Conservation (phyloP, 2,113 vertebrate genomes). For the Isichthys henryi region DNA sequence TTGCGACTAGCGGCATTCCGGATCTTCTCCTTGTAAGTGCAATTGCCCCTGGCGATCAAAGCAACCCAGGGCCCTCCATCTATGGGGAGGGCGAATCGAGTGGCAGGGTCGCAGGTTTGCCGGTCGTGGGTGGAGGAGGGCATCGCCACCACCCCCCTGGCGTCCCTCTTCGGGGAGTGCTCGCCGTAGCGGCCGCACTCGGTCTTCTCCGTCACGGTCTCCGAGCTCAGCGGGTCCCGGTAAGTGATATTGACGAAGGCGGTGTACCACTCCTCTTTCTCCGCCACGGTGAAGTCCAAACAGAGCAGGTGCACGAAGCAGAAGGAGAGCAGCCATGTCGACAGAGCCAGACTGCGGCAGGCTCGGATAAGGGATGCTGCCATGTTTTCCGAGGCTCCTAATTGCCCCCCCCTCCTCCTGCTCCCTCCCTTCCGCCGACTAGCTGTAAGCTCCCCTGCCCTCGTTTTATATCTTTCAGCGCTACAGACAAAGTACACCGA, state of each 20-base stretch:
- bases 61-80: slow-evolving; percentile 77
- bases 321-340: slow-evolving; percentile 93
- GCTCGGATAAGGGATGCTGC: slow-evolving; percentile 78
- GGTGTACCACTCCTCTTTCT: slow-evolving; percentile 99
- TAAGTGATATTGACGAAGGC: slow-evolving; percentile 97
- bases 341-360: slow-evolving; percentile 92
- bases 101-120: slow-evolving; percentile 76
- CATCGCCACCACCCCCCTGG: slow-evolving; percentile 74
- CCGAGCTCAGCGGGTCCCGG: slow-evolving; percentile 67
- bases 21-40: slow-evolving; percentile 86
- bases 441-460: background rate
- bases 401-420: slow-evolving; percentile 14
- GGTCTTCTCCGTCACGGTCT: slow-evolving; percentile 76
- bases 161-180: slow-evolving; percentile 89
- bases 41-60: slow-evolving; percentile 84
- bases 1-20: slow-evolving; percentile 75
- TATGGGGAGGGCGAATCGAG: slow-evolving; percentile 63
- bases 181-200: slow-evolving; percentile 96
- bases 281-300: slow-evolving; percentile 93
- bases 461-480: background rate
- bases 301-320: slow-evolving; percentile 93
- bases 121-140: slow-evolving; percentile 65
- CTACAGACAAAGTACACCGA: background rate
- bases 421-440: slow-evolving; percentile 23
- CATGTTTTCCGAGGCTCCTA: slow-evolving; percentile 51